phyloP scores from a whole-genome alignment of 1,140 invertebrate genomes.

The Phortica variegata region DNA sequence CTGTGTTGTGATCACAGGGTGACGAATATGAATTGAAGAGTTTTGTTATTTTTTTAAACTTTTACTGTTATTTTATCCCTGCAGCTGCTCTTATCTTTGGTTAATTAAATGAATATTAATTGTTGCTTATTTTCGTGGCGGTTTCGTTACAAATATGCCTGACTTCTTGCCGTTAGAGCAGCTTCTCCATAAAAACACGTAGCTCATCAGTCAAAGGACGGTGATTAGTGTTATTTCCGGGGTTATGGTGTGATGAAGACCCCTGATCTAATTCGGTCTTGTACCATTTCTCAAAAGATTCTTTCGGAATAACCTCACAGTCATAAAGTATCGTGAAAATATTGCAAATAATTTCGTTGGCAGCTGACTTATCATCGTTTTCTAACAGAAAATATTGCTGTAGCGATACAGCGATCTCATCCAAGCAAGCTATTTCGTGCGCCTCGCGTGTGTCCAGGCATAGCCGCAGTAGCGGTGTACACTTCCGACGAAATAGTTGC shows the following conservation, averaged over 20 bases:
- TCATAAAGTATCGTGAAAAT: slow-evolving; percentile 36
- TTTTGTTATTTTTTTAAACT: too few species aligned
- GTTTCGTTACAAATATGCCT: too few species aligned
- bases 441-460: slow-evolving; percentile 43
- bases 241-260: slow-evolving; percentile 6
- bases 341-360: slow-evolving; percentile 37
- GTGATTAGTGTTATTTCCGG: slow-evolving; percentile 2
- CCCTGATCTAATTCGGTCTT: slow-evolving; percentile 27
- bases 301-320: slow-evolving; percentile 39
- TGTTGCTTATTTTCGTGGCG: background rate
- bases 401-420: slow-evolving; percentile 35
- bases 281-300: slow-evolving; percentile 44
- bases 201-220: slow-evolving; percentile 26
- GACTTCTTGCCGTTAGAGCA: slow-evolving; percentile 13
- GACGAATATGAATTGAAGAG: too few species aligned
- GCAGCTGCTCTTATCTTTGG: too few species aligned
- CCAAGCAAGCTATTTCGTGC: slow-evolving; percentile 39
- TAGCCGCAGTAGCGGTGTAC: slow-evolving; percentile 33
- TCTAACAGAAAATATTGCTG: slow-evolving; percentile 35
- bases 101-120: slow-evolving; percentile 1
- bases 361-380: slow-evolving; percentile 30
- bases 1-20: too few species aligned
- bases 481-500: slow-evolving; percentile 29
- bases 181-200: slow-evolving; percentile 30
- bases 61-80: too few species aligned